Base-by-base conservation (phyloP, 2,113 vertebrate species). In the Microtus richardsoni region DNA sequence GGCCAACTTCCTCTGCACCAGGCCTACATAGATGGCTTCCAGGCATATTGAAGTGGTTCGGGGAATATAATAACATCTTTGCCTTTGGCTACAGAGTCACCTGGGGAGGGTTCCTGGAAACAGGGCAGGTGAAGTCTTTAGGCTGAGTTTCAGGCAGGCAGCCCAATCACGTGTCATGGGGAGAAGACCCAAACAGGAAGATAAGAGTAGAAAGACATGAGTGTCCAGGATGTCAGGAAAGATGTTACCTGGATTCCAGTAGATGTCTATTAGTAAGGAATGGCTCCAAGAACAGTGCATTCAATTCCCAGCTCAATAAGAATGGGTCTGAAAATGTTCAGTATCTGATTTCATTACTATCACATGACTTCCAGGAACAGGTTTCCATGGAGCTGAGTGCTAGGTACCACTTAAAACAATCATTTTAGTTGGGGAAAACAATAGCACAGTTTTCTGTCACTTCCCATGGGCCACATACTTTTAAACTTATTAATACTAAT, bases 391-490 rank as follows among this genome's bases (percentile, higher is more conserved):
- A 9, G 0, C 39, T 22, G 17, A 44, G 36, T n/a, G 0, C 21
- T 24, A 44, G 71, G 64, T 21, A 13, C 22, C 22, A 30, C 0
- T 33, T 30, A 13, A 10, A 54, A 71, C 39, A 54, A 16, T 54
- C 39, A 0, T 0, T 22, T 21, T 47, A 77, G 33, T 22, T 3
- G 71, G 0, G 0, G 36, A 49, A n/a, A n/a, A 44, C 0, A 10
- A 12, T 2, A 1, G 26, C 0, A 3, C 10, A 0, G 6, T 54
- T 52, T 82, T n/a, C 17, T 0, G 9, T 58, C 75, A 36, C 7
- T 58, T 33, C 4, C 49, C 33, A 16, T 3, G 4, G 9, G 30
- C 10, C 4, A 5, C 60, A 49, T 54, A 60, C 19, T 12, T 73
- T 36, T 21, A 33, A 0, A 11, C 14, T 41, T 44, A 0, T 17